phyloP scores from a whole-genome alignment of 2,113 vertebrate genomes.

The Zosterops borbonicus region DNA sequence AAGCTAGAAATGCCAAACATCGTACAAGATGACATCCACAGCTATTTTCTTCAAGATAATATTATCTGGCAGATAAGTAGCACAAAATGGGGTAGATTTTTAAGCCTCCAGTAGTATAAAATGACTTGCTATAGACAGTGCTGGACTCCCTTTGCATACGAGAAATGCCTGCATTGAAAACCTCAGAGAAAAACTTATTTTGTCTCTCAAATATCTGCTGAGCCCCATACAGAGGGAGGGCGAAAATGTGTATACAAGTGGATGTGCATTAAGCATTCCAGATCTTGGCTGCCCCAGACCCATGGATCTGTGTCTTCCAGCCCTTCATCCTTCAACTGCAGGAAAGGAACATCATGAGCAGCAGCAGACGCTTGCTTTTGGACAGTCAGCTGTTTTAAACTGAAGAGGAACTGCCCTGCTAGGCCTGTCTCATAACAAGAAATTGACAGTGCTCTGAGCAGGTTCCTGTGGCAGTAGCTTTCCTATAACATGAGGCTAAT shows the following conservation, averaged over 20 bases:
- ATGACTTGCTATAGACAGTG: not conserved
- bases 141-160: not conserved
- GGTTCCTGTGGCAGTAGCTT: not conserved
- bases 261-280: not conserved
- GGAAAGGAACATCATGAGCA: not conserved
- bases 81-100: not conserved
- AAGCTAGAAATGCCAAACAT: not conserved
- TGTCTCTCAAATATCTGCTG: not conserved
- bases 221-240: not conserved
- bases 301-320: not conserved
- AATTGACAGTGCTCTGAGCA: not conserved
- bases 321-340: not conserved
- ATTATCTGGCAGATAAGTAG: not conserved
- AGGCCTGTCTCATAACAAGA: not conserved
- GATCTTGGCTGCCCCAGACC: not conserved
- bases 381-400: not conserved
- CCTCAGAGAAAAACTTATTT: not conserved
- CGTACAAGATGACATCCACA: not conserved
- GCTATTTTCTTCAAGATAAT: not conserved
- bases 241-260: rapidly evolving
- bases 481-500: not conserved
- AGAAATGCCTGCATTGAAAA: not conserved
- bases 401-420: not conserved
- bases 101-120: not conserved
- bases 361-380: not conserved